phyloP scores from a whole-genome alignment of 2,888 invertebrate species.

The Meteorus colon region DNA sequence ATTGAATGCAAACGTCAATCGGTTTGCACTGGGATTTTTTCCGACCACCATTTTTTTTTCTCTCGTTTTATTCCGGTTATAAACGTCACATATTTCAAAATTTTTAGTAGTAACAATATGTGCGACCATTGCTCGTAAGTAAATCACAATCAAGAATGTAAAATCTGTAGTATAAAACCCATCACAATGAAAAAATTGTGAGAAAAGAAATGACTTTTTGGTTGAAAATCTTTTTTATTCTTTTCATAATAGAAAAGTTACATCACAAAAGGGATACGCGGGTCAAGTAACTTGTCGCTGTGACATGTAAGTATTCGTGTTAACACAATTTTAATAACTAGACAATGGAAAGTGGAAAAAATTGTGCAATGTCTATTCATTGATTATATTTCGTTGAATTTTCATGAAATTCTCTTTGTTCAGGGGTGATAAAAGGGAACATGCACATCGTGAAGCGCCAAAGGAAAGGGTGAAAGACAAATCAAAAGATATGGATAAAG shows the following conservation, averaged over 20 bases:
- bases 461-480: constrained; percentile 32
- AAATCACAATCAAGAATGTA: not conserved
- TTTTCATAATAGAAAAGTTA: constrained; percentile 58
- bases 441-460: not conserved
- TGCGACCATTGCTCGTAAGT: constrained; percentile 66
- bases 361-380: not conserved
- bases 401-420: not conserved
- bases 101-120: constrained; percentile 50
- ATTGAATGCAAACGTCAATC: constrained; percentile 3
- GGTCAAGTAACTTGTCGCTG: constrained; percentile 66
- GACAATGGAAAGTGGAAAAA: not conserved
- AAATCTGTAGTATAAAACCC: not conserved
- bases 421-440: constrained; percentile 58
- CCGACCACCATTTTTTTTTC: not conserved
- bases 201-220: not conserved
- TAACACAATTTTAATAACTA: not conserved
- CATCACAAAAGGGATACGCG: constrained; percentile 60
- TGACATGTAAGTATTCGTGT: constrained; percentile 53
- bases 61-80: not conserved
- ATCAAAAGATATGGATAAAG: constrained; percentile 41
- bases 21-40: not conserved
- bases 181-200: not conserved
- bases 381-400: too few relatives aligned
- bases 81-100: not conserved
- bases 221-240: not conserved